Base-by-base conservation (phyloP, 2,113 vertebrate genomes). In the Platycercus adscitus region DNA sequence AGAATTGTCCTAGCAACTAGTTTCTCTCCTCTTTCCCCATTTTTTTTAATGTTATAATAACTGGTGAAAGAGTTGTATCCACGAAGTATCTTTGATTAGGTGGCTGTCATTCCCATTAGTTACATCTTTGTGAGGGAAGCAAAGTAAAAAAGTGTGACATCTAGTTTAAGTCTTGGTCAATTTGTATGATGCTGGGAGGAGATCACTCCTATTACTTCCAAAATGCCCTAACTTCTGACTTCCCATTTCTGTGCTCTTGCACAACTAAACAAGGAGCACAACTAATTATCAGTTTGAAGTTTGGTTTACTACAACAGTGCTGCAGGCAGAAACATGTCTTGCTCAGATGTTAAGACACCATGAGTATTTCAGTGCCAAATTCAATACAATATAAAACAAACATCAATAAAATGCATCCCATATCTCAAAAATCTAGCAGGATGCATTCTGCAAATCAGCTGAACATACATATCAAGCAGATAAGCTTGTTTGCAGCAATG, bases 311-410 rank as follows among this genome's bases (percentile, higher is more conserved):
- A 39, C 78, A 78, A 61, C 41, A 60, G 24, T 86, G 21, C 52
- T 72, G 33, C 69, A 68, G 68, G 43, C 35, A 58, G 53, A 80
- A 52, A 33, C 11, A 11, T 7, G 31, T 50, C 49, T 56, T 83
- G 33, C 35, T 95, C 64, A 71, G 35, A 79, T 70, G n/a, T 50
- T 82, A 82, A 88, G 44, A 79, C 65, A 52, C 53, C 94, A 90
- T 63, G 44, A 63, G 39, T 79, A 12, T 70, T 85, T 46, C 86
- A 49, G 64, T 72, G 55, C 17, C 50, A 96, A 96, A 88, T 81
- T 91, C 55, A 91, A 72, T 88, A 55, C 4, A 63, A 70, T 26
- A 92, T 73, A 86, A 91, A 93, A 82, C 37, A 84, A 88, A 95
- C 96, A 92, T 95, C 46, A 93, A 69, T 66, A 75, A 60, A 95